Percentiles rank a stretch among this genome's conserved stretches.
Conservation (phyloP, 1,140 invertebrate species). For the Heliconius congener region DNA sequence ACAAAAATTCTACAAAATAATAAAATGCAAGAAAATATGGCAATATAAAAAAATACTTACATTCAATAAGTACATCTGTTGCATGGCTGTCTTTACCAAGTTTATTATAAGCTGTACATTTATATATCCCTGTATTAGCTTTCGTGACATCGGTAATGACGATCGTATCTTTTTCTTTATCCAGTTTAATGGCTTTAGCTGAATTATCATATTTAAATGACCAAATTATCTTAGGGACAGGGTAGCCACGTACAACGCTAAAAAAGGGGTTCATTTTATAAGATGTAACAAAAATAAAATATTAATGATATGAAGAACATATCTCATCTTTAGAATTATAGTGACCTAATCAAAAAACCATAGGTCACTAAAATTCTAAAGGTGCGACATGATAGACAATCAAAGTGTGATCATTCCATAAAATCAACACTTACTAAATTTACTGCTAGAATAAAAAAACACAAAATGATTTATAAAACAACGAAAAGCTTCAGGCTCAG, state of each 20-base stretch:
- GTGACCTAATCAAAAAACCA: too few species aligned
- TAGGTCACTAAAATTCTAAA: too few species aligned
- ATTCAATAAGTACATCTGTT: conserved; percentile 39
- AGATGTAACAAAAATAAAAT: background rate
- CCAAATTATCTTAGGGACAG: conserved; percentile 33
- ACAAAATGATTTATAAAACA: too few species aligned
- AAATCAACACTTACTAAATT: too few species aligned
- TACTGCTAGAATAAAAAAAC: too few species aligned
- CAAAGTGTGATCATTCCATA: too few species aligned
- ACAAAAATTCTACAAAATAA: background rate
- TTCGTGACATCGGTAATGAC: conserved; percentile 29
- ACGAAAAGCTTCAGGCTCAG: too few species aligned
- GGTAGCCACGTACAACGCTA: conserved; percentile 33
- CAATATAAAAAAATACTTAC: conserved; percentile 37
- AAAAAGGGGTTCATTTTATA: background rate
- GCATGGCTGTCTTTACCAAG: conserved; percentile 36
- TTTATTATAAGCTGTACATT: conserved; percentile 44
- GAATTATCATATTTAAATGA: conserved; percentile 20
- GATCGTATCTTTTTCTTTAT: background rate
- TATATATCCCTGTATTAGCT: conserved; percentile 38
- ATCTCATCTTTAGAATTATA: too few species aligned
- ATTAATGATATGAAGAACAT: too few species aligned
- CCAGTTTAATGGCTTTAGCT: background rate
- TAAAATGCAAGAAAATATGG: background rate
- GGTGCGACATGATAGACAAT: too few species aligned